Evolutionary conservation across 2,113 vertebrate species (phyloP).

Genomic region (Nycticorax nycticorax): DNA sequence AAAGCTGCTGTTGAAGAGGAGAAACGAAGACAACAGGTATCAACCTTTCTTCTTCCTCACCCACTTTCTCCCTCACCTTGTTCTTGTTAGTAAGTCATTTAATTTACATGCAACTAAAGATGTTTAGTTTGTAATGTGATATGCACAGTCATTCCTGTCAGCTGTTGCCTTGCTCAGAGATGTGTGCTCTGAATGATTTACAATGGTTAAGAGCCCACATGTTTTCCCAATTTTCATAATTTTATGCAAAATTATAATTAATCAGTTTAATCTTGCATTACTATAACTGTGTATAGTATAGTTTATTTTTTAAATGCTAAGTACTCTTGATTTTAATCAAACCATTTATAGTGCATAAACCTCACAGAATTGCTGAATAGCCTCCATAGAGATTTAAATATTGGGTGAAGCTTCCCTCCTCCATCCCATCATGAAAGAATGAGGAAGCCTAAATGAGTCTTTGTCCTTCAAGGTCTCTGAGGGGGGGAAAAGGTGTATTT

Average conservation of each 20-base stretch:
- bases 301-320: neutral
- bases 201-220: neutral
- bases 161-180: neutral
- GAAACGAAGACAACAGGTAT: constrained; percentile 88
- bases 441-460: neutral
- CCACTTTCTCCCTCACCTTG: neutral
- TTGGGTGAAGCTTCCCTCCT: neutral
- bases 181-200: neutral
- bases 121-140: neutral
- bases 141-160: neutral
- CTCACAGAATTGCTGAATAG: neutral
- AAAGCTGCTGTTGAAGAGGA: constrained; percentile 87
- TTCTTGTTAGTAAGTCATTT: neutral
- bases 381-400: neutral
- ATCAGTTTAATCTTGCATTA: neutral
- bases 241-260: neutral
- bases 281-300: neutral
- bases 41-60: neutral
- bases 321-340: neutral
- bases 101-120: neutral
- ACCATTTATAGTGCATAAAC: neutral
- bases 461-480: neutral
- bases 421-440: neutral
- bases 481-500: fast-evolving
- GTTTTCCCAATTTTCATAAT: neutral